Percentiles rank a stretch among this genome's conserved stretches.
phyloP scores from a whole-genome alignment of 2,797 vertebrate species.

The Anguilla obscura region DNA sequence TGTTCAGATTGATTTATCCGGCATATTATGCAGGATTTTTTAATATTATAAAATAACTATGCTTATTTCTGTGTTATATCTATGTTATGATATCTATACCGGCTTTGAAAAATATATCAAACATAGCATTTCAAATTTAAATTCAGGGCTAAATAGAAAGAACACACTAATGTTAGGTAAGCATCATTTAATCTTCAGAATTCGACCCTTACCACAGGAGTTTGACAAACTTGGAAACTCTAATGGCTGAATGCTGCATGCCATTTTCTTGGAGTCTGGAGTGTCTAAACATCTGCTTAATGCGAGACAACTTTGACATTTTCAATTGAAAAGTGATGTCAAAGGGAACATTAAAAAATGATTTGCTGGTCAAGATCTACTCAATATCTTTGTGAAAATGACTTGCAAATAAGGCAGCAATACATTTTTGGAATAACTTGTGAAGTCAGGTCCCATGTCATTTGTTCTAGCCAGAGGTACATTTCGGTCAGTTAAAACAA shows the following conservation, averaged over 20 bases:
- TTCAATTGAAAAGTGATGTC: neutral
- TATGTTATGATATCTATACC: neutral
- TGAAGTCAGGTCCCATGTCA: neutral
- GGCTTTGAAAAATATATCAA: neutral
- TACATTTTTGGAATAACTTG: neutral
- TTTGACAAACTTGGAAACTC: neutral
- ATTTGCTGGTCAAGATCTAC: conserved; percentile 2
- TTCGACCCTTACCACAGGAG: neutral
- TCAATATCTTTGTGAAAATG: neutral
- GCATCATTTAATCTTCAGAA: neutral
- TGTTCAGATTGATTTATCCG: neutral
- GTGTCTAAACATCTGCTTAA: neutral
- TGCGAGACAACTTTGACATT: neutral
- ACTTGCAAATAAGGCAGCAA: neutral
- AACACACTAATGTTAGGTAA: neutral
- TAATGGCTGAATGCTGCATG: neutral
- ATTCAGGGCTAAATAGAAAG: neutral
- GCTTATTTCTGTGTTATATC: no score
- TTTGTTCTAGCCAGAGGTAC: neutral
- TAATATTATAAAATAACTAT: no score
- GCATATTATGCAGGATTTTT: no score
- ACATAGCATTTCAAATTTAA: neutral
- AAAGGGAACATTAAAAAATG: neutral
- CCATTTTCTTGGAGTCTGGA: neutral
- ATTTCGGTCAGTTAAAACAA: neutral